These are phyloP conservation scores for Zaprionus lachaisei DNA, from an alignment of 1,140 invertebrate genomes.

Conservation along the genomic window DNA sequence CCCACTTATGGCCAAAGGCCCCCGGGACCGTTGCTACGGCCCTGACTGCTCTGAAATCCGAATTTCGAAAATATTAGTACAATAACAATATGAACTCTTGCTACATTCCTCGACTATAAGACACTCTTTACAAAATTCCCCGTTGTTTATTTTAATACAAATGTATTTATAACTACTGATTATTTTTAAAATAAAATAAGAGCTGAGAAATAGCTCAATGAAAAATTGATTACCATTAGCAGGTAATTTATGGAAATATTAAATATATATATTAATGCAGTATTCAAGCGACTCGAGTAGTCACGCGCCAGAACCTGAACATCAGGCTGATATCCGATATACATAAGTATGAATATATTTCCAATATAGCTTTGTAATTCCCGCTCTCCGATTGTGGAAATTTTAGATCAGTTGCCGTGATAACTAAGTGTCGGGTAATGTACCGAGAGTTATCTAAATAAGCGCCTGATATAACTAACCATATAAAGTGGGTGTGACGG, in stretches of 20 bases:
- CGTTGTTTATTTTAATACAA: not conserved
- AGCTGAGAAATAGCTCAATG: not conserved
- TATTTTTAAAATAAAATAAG: not conserved
- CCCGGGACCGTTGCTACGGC: no score
- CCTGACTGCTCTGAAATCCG: no score
- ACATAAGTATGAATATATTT: constrained; percentile 7
- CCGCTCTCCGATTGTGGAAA: constrained; percentile 15
- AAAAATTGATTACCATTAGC: not conserved
- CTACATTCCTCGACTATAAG: not conserved
- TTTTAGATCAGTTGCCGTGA: constrained; percentile 35
- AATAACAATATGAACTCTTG: not conserved
- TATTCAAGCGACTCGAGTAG: not conserved
- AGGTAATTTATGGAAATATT: not conserved
- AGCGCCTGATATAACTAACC: not conserved
- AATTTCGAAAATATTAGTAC: not conserved
- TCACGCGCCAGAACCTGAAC: constrained; percentile 9
- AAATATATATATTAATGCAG: constrained; percentile 1
- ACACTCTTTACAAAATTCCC: no score
- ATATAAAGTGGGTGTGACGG: constrained; percentile 33
- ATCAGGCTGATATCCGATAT: constrained; percentile 12
- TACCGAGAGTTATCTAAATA: constrained; percentile 6
- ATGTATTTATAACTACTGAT: not conserved
- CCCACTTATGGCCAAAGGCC: no score
- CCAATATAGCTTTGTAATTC: constrained; percentile 26
- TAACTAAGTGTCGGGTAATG: constrained; percentile 30